phyloP scores from a whole-genome alignment of 2,888 invertebrate genomes.

The Tiliacea citrago region DNA sequence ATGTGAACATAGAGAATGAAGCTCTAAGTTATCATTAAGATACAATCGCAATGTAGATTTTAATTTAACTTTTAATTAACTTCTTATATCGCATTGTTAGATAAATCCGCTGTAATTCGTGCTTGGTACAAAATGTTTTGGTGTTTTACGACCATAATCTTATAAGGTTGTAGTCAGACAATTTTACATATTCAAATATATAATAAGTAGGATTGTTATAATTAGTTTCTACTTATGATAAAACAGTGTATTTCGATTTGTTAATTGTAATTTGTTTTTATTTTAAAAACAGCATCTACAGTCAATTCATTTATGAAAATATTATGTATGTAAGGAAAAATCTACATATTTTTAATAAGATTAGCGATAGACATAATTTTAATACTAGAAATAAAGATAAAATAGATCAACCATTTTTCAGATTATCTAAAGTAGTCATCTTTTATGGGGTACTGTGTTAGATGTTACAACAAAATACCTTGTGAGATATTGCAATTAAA shows the following conservation, averaged over 20 bases:
- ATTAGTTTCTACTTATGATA: not conserved
- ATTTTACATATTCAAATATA: not conserved
- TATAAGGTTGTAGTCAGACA: not conserved
- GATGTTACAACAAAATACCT: too few relatives aligned
- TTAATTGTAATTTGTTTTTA: not conserved
- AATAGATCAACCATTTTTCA: too few relatives aligned
- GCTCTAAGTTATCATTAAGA: slow-evolving; percentile 45
- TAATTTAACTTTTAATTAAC: slow-evolving; percentile 56
- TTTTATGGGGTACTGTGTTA: too few relatives aligned
- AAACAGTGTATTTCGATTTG: too few relatives aligned
- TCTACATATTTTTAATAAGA: too few relatives aligned
- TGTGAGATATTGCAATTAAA: too few relatives aligned
- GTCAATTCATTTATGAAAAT: too few relatives aligned
- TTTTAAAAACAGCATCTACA: not conserved
- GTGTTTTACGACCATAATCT: not conserved
- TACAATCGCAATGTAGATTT: slow-evolving; percentile 48
- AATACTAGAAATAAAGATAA: too few relatives aligned
- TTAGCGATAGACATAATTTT: too few relatives aligned
- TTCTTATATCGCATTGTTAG: slow-evolving; percentile 30
- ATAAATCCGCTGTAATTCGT: slow-evolving; percentile 15
- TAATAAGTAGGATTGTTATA: not conserved
- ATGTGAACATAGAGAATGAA: slow-evolving; percentile 25
- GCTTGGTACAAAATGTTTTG: slow-evolving; percentile 25
- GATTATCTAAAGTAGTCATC: too few relatives aligned
- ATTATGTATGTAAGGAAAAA: too few relatives aligned